These are phyloP conservation scores for Lasioglossum baleicum DNA, from an alignment of 1,140 invertebrate species.

Conservation along the genomic window DNA sequence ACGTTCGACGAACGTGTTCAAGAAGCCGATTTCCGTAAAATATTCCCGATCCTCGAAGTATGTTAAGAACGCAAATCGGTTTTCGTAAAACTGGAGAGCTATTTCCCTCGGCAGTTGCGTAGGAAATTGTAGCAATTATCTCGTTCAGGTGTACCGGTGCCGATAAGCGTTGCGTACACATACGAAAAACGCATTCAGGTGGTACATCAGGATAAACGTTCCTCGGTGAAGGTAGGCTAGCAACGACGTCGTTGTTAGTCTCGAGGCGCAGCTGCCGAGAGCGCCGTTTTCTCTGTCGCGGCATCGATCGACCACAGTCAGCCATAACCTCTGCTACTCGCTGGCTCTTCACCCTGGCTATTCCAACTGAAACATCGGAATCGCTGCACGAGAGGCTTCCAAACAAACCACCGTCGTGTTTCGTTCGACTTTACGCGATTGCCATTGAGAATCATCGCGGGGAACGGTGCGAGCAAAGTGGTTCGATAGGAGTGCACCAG, in stretches of 20 bases:
- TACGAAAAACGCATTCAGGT: not conserved
- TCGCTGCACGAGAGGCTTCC: too few relatives aligned
- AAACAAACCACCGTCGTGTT: not conserved
- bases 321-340: constrained; percentile 57
- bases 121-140: not conserved
- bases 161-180: not conserved
- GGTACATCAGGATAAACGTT: constrained; percentile 28
- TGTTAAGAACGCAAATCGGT: not conserved
- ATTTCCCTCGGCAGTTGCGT: too few relatives aligned
- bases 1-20: constrained; percentile 5
- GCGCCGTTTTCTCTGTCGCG: constrained; percentile 50
- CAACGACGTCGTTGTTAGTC: constrained; percentile 41
- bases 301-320: constrained; percentile 59
- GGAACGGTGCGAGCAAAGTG: not conserved
- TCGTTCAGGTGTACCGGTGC: not conserved
- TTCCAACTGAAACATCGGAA: not conserved
- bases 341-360: not conserved
- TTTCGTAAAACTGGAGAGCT: not conserved
- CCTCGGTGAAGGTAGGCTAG: constrained; percentile 26
- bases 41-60: not conserved
- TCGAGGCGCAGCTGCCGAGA: constrained; percentile 53
- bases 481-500: not conserved
- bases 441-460: not conserved
- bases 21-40: not conserved
- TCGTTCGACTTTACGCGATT: not conserved